A percentile compares a stretch with the other conserved stretches of the same genome.
Evolutionary conservation across 2,888 invertebrate genomes (phyloP).

Genomic region (Leptopilina drosophilae): DNA sequence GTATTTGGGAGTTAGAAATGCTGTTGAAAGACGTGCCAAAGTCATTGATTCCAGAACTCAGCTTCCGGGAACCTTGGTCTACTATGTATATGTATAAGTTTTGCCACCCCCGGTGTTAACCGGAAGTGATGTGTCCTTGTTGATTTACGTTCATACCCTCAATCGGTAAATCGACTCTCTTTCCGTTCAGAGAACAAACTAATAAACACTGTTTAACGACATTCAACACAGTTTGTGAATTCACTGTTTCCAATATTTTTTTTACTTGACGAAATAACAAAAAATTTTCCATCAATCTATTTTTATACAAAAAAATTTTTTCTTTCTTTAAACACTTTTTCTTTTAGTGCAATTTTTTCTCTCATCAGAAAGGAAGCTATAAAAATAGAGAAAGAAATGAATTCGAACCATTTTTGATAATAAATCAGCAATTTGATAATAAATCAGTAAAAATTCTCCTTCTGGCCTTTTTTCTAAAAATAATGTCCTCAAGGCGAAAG

Average conservation of each 20-base stretch:
- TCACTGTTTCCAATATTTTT: not conserved
- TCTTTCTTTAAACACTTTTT: not conserved
- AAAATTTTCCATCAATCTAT: not conserved
- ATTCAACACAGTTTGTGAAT: constrained; percentile 16
- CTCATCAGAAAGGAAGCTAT: too few species aligned
- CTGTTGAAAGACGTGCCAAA: constrained; percentile 55
- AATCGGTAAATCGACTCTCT: constrained; percentile 33
- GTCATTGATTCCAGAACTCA: constrained; percentile 61
- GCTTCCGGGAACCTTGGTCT: constrained; percentile 61
- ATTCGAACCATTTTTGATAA: not conserved
- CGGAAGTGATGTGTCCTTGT: constrained; percentile 68
- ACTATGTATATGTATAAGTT: constrained; percentile 41
- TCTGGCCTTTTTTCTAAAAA: not conserved
- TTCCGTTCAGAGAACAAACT: constrained; percentile 11
- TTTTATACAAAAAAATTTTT: not conserved
- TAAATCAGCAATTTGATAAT: not conserved
- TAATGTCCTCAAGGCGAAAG: not conserved
- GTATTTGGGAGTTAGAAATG: constrained; percentile 39
- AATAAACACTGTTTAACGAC: constrained; percentile 21
- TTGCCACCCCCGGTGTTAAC: constrained; percentile 57
- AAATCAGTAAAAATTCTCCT: not conserved
- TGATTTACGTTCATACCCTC: constrained; percentile 63
- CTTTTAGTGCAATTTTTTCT: too few species aligned
- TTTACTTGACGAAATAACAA: not conserved
- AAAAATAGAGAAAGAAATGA: not conserved